These are phyloP conservation scores for Diplolepis rosae DNA, from an alignment of 2,888 invertebrate genomes.

Conservation along the genomic window DNA sequence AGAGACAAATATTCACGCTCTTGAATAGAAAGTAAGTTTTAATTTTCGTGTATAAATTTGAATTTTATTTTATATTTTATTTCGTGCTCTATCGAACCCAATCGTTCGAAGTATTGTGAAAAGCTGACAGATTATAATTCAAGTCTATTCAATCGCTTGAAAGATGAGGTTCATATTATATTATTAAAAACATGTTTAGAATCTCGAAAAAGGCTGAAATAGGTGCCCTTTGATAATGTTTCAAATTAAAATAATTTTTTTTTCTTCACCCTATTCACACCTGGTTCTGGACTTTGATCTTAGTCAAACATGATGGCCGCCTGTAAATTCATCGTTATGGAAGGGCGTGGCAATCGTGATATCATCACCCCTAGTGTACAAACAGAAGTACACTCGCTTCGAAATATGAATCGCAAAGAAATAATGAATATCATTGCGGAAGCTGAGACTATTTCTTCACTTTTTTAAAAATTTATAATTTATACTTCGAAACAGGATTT, in stretches of 20 bases:
- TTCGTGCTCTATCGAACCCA: conserved; percentile 4
- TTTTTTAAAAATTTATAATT: no score
- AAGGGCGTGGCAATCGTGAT: conserved; percentile 57
- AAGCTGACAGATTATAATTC: background rate
- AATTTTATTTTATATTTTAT: background rate
- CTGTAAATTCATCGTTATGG: conserved; percentile 57
- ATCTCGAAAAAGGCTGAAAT: background rate
- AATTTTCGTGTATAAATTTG: no score
- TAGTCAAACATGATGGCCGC: conserved; percentile 59
- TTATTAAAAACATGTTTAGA: background rate
- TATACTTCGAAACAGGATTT: no score
- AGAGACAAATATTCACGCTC: no score
- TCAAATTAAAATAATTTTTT: conserved; percentile 39
- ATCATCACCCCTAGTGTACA: conserved; percentile 39
- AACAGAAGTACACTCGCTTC: conserved; percentile 28
- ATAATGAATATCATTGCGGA: background rate
- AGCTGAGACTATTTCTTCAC: background rate
- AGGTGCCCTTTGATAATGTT: background rate
- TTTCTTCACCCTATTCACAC: conserved; percentile 49
- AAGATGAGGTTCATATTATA: background rate
- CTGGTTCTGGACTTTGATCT: conserved; percentile 57
- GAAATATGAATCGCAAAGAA: conserved; percentile 28
- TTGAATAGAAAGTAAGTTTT: no score
- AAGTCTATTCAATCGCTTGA: background rate
- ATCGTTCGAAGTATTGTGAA: background rate